These are phyloP conservation scores for Jacana jacana DNA, from an alignment of 2,113 vertebrate genomes.

Conservation along the genomic window DNA sequence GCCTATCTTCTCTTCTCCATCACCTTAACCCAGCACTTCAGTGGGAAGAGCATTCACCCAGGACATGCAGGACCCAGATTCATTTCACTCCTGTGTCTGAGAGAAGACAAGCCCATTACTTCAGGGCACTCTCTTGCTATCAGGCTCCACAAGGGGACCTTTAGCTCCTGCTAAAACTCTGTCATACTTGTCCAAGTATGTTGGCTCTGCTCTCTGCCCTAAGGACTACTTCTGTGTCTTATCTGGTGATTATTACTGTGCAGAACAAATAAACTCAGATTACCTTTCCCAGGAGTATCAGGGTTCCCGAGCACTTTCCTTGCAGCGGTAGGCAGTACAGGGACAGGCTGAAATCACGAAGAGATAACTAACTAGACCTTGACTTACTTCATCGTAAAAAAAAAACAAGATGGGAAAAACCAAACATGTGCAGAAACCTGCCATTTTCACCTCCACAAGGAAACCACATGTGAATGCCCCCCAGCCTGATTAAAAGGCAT, in stretches of 20 bases:
- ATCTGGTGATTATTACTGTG: neutral
- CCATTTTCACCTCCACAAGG: neutral
- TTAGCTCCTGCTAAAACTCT: neutral
- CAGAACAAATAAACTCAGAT: neutral
- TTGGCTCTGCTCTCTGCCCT: neutral
- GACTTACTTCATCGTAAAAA: neutral
- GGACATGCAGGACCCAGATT: neutral
- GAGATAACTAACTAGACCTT: neutral
- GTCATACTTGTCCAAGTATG: neutral
- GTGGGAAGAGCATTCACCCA: neutral
- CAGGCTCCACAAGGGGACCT: neutral
- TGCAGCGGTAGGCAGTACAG: neutral
- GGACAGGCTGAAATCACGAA: neutral
- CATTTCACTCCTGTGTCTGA: neutral
- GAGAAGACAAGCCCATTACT: neutral
- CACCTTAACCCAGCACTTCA: neutral
- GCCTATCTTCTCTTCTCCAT: neutral
- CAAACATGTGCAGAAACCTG: neutral
- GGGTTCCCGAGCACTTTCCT: neutral
- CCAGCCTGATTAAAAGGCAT: neutral
- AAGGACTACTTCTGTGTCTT: neutral
- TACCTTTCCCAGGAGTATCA: neutral
- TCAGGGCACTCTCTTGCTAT: neutral
- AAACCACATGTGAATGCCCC: neutral
- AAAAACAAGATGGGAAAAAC: neutral